Conservation (phyloP, 2,797 vertebrate genomes). For the Sphenodon punctatus region DNA sequence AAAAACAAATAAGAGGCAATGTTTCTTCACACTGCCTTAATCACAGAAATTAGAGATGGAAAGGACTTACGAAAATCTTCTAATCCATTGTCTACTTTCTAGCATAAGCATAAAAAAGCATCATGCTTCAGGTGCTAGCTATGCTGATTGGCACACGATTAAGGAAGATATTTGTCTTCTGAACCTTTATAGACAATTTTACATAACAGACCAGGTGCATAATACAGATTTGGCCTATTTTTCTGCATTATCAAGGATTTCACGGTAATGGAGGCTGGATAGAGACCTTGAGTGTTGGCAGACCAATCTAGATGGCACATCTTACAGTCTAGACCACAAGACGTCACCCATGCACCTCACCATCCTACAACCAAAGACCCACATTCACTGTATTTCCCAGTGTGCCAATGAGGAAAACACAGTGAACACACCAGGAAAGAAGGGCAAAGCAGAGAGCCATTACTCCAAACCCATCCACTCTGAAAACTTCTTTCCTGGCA, state of each 20-base stretch:
- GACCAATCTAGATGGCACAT: neutral
- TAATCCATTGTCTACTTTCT: neutral
- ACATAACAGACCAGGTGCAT: neutral
- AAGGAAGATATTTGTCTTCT: neutral
- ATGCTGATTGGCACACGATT: neutral
- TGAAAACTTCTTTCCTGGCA: no score
- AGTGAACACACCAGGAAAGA: no score
- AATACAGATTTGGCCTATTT: fast-evolving
- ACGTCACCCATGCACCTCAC: no score
- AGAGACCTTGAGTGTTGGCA: neutral
- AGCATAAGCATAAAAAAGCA: neutral
- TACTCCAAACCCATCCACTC: no score
- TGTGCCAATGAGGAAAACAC: no score
- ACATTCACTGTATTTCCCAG: no score
- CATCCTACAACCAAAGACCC: no score
- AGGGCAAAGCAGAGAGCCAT: no score
- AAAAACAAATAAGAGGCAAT: neutral
- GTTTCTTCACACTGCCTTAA: neutral
- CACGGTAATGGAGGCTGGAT: neutral
- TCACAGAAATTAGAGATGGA: neutral
- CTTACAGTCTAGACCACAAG: no score
- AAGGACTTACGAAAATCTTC: neutral
- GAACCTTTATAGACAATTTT: neutral
- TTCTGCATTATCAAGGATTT: neutral
- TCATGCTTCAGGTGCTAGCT: neutral